Evolutionary conservation across 2,888 invertebrate genomes (phyloP).

Genomic region (Carcina quercana): DNA sequence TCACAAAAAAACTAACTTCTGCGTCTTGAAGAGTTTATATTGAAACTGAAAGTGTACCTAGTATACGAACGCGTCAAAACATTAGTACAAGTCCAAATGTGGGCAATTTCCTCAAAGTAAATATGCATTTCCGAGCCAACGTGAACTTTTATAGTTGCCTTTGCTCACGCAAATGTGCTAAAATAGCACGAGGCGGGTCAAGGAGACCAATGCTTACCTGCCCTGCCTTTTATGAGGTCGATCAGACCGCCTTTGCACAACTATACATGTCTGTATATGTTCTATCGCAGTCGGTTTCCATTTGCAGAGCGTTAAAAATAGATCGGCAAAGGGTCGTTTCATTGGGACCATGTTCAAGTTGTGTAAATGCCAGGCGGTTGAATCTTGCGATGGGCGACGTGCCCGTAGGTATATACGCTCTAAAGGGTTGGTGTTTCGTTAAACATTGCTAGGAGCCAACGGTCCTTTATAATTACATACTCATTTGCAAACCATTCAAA

Average conservation of each 20-base stretch:
- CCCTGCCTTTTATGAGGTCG: conserved; percentile 24
- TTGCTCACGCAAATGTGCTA: conserved; percentile 21
- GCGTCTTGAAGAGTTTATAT: no score
- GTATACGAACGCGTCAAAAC: no score
- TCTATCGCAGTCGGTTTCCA: conserved; percentile 7
- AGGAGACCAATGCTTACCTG: conserved; percentile 21
- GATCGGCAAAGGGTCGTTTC: conserved; percentile 6
- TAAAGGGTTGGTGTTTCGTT: no score
- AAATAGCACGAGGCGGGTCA: conserved; percentile 25
- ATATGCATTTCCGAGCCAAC: conserved; percentile 1
- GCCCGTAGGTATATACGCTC: no score
- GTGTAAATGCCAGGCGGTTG: conserved; percentile 10
- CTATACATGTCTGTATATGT: conserved; percentile 5
- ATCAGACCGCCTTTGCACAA: conserved; percentile 7
- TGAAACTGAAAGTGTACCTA: no score
- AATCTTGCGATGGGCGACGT: no score
- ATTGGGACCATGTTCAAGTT: conserved; percentile 5
- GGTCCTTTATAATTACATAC: no score
- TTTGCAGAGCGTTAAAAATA: conserved; percentile 10
- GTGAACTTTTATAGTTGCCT: conserved; percentile 13
- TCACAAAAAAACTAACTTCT: no score
- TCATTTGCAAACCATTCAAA: no score
- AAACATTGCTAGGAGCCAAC: no score
- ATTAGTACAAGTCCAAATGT: no score
- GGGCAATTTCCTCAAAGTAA: neutral